Evolutionary conservation across 2,797 vertebrate species (phyloP).

Genomic region (Capromys pilorides): DNA sequence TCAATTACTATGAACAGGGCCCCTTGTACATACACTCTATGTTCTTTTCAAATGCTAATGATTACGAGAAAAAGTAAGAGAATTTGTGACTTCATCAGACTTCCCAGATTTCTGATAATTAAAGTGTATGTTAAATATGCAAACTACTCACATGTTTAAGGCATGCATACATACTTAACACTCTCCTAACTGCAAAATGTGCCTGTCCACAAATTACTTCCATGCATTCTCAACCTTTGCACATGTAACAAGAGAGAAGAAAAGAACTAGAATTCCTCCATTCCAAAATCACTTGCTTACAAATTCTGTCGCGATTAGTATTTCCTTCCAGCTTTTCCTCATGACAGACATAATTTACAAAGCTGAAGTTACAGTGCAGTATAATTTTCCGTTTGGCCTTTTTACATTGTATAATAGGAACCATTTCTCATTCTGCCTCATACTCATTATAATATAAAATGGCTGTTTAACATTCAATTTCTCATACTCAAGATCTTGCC

Average conservation of each 20-base stretch:
- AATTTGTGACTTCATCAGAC: background rate
- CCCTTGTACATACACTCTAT: background rate
- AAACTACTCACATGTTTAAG: conserved; percentile 13
- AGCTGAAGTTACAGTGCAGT: conserved; percentile 32
- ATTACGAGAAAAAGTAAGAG: background rate
- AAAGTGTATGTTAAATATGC: background rate
- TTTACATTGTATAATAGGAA: conserved; percentile 55
- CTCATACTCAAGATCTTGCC: conserved; percentile 29
- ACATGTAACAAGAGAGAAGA: background rate
- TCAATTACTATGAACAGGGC: background rate
- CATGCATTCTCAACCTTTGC: background rate
- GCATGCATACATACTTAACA: background rate
- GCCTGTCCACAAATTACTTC: background rate
- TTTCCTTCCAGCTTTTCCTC: conserved; percentile 54
- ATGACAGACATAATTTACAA: conserved; percentile 61
- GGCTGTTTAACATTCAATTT: conserved; percentile 55
- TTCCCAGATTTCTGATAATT: conserved; percentile 8
- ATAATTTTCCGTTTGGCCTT: conserved; percentile 68
- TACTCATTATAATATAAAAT: conserved; percentile 70
- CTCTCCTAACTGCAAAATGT: background rate
- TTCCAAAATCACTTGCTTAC: background rate
- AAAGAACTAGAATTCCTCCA: conserved; percentile 31
- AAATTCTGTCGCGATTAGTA: conserved; percentile 17
- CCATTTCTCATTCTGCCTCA: conserved; percentile 66
- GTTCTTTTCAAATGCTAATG: conserved; percentile 20